A percentile compares a stretch with the other conserved stretches of the same genome.
These are phyloP conservation scores for Furcifer pardalis DNA, from an alignment of 2,797 vertebrate genomes.

Conservation along the genomic window DNA sequence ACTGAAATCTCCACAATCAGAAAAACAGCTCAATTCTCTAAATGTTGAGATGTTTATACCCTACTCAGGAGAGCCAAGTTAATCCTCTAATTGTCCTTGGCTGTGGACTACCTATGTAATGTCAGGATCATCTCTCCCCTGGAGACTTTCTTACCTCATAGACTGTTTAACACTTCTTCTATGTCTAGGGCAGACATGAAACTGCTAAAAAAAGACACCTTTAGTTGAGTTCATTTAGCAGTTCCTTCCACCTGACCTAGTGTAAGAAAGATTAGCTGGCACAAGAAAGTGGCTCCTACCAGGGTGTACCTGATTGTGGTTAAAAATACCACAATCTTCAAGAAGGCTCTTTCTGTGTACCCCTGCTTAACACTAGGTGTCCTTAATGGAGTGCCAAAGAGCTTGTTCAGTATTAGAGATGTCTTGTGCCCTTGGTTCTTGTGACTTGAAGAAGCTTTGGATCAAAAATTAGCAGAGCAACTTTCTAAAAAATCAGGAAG, in stretches of 20 bases:
- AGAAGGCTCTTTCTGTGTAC: too few relatives aligned
- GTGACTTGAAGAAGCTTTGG: neutral
- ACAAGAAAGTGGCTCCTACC: too few relatives aligned
- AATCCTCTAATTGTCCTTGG: slow-evolving; percentile 45
- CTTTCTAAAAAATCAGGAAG: neutral
- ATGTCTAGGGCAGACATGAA: too few relatives aligned
- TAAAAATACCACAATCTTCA: too few relatives aligned
- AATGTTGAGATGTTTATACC: slow-evolving; percentile 21
- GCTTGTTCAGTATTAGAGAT: neutral
- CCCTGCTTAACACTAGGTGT: too few relatives aligned
- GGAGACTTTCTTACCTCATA: neutral
- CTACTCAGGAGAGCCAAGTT: slow-evolving; percentile 17
- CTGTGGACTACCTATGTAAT: slow-evolving; percentile 23
- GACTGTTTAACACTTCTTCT: too few relatives aligned
- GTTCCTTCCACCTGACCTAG: too few relatives aligned
- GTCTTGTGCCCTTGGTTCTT: neutral
- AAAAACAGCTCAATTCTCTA: neutral
- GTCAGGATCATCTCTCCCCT: neutral
- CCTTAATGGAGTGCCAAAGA: neutral
- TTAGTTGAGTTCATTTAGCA: too few relatives aligned
- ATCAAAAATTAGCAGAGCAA: neutral
- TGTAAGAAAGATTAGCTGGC: too few relatives aligned
- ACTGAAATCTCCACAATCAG: neutral
- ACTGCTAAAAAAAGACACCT: too few relatives aligned
- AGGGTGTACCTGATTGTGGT: too few relatives aligned